phyloP scores from a whole-genome alignment of 2,797 vertebrate species.

The Pseudomugil tenellus region DNA sequence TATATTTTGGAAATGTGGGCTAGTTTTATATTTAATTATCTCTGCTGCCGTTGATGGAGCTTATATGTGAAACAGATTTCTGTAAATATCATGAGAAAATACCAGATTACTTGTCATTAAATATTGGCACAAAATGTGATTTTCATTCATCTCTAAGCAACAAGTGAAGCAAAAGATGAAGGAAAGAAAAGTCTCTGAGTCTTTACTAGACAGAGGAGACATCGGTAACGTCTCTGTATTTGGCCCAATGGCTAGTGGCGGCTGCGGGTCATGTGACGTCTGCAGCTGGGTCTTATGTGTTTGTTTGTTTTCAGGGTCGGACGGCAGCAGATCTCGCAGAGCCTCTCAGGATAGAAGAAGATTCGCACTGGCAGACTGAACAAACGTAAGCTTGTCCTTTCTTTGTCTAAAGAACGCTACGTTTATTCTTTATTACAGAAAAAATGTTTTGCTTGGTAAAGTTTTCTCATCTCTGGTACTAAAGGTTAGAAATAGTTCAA shows the following conservation, averaged over 20 bases:
- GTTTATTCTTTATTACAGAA: background rate
- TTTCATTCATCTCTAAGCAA: background rate
- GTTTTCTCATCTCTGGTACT: no score
- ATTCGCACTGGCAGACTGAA: constrained; percentile 84
- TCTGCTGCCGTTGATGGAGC: no score
- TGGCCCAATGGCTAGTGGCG: constrained; percentile 36
- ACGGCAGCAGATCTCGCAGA: constrained; percentile 87
- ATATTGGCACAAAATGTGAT: background rate
- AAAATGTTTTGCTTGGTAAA: no score
- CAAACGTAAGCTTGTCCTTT: constrained; percentile 80
- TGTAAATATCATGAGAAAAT: background rate
- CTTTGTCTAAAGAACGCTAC: background rate
- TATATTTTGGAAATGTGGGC: no score
- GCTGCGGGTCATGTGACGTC: constrained; percentile 59
- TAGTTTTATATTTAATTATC: no score
- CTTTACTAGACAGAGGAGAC: constrained; percentile 16
- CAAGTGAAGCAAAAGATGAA: background rate
- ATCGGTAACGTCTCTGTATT: constrained; percentile 33
- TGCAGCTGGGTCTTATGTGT: constrained; percentile 64
- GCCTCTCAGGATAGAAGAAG: constrained; percentile 93
- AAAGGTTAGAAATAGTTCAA: background rate
- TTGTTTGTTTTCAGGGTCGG: constrained; percentile 79
- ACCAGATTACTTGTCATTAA: no score
- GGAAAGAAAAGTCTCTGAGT: constrained; percentile 2
- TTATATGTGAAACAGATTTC: background rate